phyloP scores from a whole-genome alignment of 2,797 vertebrate species.

The Cirrhinus molitorella region DNA sequence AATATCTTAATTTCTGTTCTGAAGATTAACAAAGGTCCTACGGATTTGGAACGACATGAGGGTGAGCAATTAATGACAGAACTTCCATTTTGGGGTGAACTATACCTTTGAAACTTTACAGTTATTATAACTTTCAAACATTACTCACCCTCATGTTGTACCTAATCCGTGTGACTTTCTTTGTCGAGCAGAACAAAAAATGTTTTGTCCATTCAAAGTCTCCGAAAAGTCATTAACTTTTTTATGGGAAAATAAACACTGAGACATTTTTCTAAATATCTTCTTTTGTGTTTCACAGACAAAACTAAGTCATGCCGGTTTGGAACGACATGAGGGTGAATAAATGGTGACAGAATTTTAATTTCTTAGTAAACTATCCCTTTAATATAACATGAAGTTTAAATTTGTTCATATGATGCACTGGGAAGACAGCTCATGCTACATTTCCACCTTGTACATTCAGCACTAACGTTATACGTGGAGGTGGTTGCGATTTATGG shows the following conservation, averaged over 20 bases:
- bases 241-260: neutral
- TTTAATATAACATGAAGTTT: neutral
- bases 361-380: neutral
- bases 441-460: slow-evolving; percentile 18
- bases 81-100: too few relatives aligned
- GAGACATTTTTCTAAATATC: neutral
- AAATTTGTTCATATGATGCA: neutral
- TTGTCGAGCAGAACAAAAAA: neutral
- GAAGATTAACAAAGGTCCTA: too few relatives aligned
- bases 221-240: neutral
- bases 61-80: too few relatives aligned
- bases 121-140: neutral
- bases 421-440: neutral
- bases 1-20: too few relatives aligned
- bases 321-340: neutral
- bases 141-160: neutral
- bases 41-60: too few relatives aligned
- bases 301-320: neutral
- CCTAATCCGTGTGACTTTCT: neutral
- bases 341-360: neutral
- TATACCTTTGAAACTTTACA: neutral
- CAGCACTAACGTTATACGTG: neutral
- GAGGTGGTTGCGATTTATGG: slow-evolving; percentile 35
- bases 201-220: neutral
- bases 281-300: neutral